Conservation (phyloP, 2,113 vertebrate genomes). For the Trogon melanurus region DNA sequence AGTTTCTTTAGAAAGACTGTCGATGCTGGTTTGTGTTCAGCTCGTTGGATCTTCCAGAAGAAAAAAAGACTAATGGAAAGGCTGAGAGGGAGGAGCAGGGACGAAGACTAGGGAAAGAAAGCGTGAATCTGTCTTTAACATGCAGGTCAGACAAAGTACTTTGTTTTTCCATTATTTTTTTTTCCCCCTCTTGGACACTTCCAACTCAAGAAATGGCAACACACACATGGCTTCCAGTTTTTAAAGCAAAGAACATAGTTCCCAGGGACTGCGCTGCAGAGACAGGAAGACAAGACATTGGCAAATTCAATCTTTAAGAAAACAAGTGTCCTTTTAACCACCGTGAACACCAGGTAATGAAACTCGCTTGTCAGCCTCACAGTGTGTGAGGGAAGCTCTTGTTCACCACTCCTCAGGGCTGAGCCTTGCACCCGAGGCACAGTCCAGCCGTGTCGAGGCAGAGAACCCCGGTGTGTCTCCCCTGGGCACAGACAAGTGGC, state of each 20-base stretch:
- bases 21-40: constrained; percentile 27
- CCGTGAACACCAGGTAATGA: accelerated
- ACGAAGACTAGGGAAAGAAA: neutral
- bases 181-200: constrained; percentile 25
- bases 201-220: constrained; percentile 42
- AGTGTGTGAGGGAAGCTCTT: accelerated
- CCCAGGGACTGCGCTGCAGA: neutral
- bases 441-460: neutral
- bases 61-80: neutral
- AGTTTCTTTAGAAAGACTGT: neutral
- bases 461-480: no score
- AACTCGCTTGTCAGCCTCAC: neutral
- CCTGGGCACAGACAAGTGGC: no score
- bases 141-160: constrained; percentile 39
- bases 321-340: neutral
- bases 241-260: neutral
- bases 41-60: constrained; percentile 52
- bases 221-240: constrained; percentile 28
- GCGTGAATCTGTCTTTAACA: constrained; percentile 30
- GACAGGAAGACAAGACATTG: neutral
- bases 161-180: neutral
- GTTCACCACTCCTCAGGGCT: neutral
- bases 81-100: neutral
- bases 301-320: neutral
- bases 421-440: neutral